Base-by-base conservation (phyloP, 2,888 invertebrate species). In the Chaitophorus viminalis region DNA sequence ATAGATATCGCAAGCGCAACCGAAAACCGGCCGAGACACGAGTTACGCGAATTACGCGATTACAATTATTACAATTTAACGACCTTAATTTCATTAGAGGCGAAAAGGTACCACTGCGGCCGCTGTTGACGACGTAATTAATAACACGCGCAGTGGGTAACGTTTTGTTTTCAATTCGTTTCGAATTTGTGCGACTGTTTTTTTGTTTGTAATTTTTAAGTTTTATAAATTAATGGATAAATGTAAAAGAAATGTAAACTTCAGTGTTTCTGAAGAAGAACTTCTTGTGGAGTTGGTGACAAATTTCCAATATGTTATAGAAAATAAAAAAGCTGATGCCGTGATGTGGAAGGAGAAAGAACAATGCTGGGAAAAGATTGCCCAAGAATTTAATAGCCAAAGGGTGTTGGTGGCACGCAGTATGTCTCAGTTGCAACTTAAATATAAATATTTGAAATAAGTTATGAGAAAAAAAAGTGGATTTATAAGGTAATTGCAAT, bases 281-380 rank as follows among this genome's bases (percentile, higher is more conserved):
- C 33, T 72, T 33, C 72, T 72, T 36, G 72, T 72, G 72, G 72
- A 33, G 72, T 72, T 72, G 72, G 72, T 72, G 29, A 72, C 33
- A 72, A 72, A 72, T 18, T 72, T 33, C 33, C 31, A 72, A 72
- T 29, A 33, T 33, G 21, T 72, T 8, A 33, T 36, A 17, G 72
- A 72, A 72, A 72, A 72, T 21, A 72, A 72, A 72, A 72, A 70
- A 72, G 33, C 72, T 33, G 72, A 72, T 72, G 21, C 18, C 17
- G 72, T 72, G 18, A 72, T 72, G 31, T 72, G 72, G 72, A 72
- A 72, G 33, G 72, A 72, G 33, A 72, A 72, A 72, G 72, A 72
- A 33, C 33, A 72, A 72, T 72, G 72, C 33, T 72, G 31, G 72
- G 18, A 18, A 17, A 70, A 70, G 31, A 70, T 70, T 70, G n/a